phyloP scores from a whole-genome alignment of 2,888 invertebrate genomes.

The Lepetodrilus schrolli region DNA sequence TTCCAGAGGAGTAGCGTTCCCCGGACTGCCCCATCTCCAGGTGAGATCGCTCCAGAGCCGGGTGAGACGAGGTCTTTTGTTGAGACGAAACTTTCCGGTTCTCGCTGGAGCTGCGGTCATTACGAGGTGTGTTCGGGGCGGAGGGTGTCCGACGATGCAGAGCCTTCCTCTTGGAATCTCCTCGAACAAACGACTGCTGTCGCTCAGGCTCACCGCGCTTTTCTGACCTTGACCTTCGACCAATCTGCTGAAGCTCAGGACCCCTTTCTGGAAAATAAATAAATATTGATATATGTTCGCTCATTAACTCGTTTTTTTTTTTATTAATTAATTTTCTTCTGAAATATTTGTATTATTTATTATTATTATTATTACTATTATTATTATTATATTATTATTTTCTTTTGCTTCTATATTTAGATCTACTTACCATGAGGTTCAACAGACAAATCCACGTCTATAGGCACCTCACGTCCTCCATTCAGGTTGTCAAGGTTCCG shows the following conservation, averaged over 20 bases:
- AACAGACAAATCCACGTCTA: conserved; percentile 50
- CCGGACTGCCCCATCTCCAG: not conserved
- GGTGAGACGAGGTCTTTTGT: conserved; percentile 49
- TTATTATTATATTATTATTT: not conserved
- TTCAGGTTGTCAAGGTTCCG: conserved; percentile 37
- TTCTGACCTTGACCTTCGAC: conserved; percentile 28
- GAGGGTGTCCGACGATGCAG: conserved; percentile 65
- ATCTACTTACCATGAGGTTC: conserved; percentile 45
- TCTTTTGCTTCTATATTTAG: not conserved
- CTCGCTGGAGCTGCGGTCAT: conserved; percentile 38
- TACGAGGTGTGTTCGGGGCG: conserved; percentile 62
- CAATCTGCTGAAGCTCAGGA: not conserved
- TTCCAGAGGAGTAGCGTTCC: not conserved
- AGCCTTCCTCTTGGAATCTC: conserved; percentile 61
- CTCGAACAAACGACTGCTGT: conserved; percentile 61
- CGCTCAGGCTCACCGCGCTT: conserved; percentile 40
- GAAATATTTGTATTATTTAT: not conserved
- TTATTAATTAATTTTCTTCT: not conserved
- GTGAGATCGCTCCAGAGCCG: conserved; percentile 43
- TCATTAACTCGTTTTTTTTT: not conserved
- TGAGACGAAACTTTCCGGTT: conserved; percentile 17
- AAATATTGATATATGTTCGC: not conserved
- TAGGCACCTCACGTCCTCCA: conserved; percentile 52
- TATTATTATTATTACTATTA: not conserved
- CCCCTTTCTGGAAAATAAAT: conserved; percentile 1